Conservation (phyloP, 2,888 invertebrate genomes). For the Yponomeuta cagnagella region DNA sequence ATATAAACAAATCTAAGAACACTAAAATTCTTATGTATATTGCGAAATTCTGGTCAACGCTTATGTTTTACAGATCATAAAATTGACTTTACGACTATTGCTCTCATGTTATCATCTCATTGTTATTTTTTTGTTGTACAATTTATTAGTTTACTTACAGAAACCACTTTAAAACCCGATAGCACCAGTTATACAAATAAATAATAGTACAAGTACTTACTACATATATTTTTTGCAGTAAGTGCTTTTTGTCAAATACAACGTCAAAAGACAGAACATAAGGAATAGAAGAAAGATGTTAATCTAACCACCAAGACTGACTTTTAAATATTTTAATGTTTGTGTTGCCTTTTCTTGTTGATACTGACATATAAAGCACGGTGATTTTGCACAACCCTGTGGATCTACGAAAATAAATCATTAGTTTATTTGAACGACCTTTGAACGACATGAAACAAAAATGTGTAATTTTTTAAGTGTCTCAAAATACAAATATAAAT, state of each 20-base stretch:
- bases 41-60: not conserved
- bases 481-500: too few relatives aligned
- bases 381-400: not conserved
- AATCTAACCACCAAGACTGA: not conserved
- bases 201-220: too few relatives aligned
- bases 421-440: not conserved
- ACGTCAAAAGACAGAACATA: too few relatives aligned
- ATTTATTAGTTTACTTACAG: not conserved
- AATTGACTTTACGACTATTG: not conserved
- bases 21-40: not conserved
- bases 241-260: too few relatives aligned
- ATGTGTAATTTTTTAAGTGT: too few relatives aligned
- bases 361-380: not conserved
- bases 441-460: too few relatives aligned
- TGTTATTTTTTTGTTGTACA: not conserved
- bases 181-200: not conserved
- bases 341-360: not conserved
- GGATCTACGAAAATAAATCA: not conserved
- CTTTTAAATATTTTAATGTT: not conserved
- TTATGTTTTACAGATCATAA: not conserved
- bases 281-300: not conserved
- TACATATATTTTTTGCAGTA: too few relatives aligned
- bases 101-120: not conserved
- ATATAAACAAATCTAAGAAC: not conserved
- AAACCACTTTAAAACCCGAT: not conserved